phyloP scores from a whole-genome alignment of 2,113 vertebrate species.

The Bubalus kerabau region DNA sequence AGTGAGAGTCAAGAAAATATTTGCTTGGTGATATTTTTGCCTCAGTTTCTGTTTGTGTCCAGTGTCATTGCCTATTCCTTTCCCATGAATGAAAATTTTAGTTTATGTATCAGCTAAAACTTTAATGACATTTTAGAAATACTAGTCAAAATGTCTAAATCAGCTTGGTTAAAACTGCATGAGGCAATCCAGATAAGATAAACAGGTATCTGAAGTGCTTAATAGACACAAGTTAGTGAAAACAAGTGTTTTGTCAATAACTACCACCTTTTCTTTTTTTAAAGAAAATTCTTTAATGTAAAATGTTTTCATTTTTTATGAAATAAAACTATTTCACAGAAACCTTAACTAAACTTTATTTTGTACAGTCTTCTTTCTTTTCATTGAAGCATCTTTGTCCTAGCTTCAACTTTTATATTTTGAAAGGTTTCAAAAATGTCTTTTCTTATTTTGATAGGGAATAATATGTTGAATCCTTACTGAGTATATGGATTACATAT shows the following conservation, averaged over 20 bases:
- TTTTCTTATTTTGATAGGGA: neutral
- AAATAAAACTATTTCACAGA: neutral
- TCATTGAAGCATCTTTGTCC: neutral
- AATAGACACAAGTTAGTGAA: neutral
- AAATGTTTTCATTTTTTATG: neutral
- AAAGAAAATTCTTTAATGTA: neutral
- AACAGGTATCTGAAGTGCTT: neutral
- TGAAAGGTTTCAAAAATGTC: neutral
- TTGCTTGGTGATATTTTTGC: neutral
- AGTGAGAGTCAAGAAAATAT: neutral
- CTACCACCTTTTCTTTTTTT: neutral
- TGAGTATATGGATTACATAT: neutral
- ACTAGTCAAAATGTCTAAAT: conserved; percentile 3
- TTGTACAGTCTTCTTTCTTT: neutral
- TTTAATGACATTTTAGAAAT: conserved; percentile 11
- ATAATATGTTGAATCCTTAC: neutral
- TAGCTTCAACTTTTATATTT: neutral
- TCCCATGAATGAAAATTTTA: neutral
- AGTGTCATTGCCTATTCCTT: neutral
- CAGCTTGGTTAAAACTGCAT: neutral
- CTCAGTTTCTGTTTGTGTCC: neutral
- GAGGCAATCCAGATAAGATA: neutral
- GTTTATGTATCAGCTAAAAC: neutral
- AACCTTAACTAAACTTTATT: neutral
- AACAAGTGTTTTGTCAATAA: neutral